Evolutionary conservation across 2,888 invertebrate species (phyloP), one percentile per base, ranked within the genome.

Genomic region (Caenorhabditis japonica): DNA sequence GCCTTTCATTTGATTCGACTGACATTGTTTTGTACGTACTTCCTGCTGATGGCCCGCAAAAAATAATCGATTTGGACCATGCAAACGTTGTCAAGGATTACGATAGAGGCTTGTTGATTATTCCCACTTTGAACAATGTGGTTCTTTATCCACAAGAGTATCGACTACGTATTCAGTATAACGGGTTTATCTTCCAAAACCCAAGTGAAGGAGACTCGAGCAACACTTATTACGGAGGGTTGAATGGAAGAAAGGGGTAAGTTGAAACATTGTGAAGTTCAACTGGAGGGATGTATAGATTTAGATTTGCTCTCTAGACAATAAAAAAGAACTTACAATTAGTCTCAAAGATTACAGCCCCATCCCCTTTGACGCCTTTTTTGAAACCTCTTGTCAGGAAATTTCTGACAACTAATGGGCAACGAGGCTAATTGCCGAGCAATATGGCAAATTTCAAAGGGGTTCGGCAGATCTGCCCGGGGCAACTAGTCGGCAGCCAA

Each of bases 171-270:
- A n/a, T 61, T n/a, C 8, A 60, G 5, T 75, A 71, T 23, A 10
- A 10, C 7, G 75, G 80, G 17, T 80, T 78, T 52, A 73, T 80
- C 21, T 76, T 74, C 69, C 64, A 74, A 41, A 52, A 53, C 23
- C 69, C 77, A 23, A 46, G 33, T 19, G 70, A 72, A 25, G 73
- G 73, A 43, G 53, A 47, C 27, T 19, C 75, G n/a, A 59, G 53
- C 3, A 76, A 78, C 64, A 70, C 61, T 1, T 66, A 75, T 39
- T 74, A 52, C 47, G 49, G 51, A 39, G 43, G 51, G 13, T 27
- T 55, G 17, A 62, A 77, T 41, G 59, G 56, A 1, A 46, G 52
- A 23, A 66, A 59, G 30, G 66, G 75, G 59, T 60, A n/a, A 59
- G 21, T 38, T 27, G 27, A 41, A 27, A 4, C 13, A 21, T 36